phyloP scores from a whole-genome alignment of 2,888 invertebrate genomes.

The Drosophila merina region DNA sequence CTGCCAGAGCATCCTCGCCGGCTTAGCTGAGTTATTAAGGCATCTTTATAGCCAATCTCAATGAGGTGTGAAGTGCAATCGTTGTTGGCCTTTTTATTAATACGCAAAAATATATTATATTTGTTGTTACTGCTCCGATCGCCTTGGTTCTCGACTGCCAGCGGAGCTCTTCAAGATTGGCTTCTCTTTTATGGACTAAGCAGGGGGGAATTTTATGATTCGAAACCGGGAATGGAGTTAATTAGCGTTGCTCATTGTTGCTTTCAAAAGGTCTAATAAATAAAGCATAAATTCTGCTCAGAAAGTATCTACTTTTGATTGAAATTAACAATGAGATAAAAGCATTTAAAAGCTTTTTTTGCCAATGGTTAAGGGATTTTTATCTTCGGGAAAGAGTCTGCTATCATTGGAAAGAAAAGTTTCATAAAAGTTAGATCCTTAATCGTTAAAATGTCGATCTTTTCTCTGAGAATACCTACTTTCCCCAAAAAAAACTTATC shows the following conservation, averaged over 20 bases:
- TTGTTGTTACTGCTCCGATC: conserved; percentile 44
- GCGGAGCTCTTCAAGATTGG: conserved; percentile 20
- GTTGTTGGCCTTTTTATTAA: conserved; percentile 75
- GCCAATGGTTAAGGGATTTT: no score
- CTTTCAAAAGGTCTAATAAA: conserved; percentile 34
- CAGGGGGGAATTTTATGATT: conserved; percentile 16
- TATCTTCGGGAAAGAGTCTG: no score
- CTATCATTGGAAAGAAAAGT: no score
- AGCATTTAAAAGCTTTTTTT: no score
- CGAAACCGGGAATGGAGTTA: conserved; percentile 23
- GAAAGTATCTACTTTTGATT: neutral
- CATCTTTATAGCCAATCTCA: conserved; percentile 82
- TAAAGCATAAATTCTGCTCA: neutral
- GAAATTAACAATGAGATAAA: no score
- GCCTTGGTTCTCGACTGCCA: conserved; percentile 16
- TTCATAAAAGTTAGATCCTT: no score
- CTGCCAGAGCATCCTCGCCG: conserved; percentile 41
- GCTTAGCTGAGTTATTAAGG: conserved; percentile 82
- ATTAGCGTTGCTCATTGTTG: conserved; percentile 24
- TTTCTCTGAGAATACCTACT: neutral
- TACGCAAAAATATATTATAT: conserved; percentile 75
- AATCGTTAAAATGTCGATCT: no score
- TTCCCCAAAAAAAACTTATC: conserved; percentile 22
- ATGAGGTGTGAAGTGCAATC: conserved; percentile 83
- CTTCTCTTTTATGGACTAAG: conserved; percentile 31